These are phyloP conservation scores for Vireo griseus DNA, from an alignment of 2,797 vertebrate genomes.

Conservation along the genomic window DNA sequence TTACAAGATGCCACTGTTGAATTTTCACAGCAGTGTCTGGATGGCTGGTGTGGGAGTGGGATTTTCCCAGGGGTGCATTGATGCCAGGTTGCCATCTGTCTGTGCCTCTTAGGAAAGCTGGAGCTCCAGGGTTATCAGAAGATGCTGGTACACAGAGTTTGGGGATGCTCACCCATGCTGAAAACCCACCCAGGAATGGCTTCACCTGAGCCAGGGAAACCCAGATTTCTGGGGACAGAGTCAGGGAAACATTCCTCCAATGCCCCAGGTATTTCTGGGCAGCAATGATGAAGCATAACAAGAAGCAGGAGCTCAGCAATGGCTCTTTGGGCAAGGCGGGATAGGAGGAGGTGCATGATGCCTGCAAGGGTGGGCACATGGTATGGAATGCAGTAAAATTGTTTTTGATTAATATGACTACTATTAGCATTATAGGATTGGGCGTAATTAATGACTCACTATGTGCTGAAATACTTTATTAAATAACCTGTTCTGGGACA, in stretches of 20 bases:
- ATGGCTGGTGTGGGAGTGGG: neutral
- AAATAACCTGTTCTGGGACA: neutral
- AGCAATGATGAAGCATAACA: neutral
- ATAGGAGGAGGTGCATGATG: neutral
- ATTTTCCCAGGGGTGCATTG: neutral
- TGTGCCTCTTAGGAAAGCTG: neutral
- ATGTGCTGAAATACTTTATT: neutral
- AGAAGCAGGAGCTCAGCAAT: neutral
- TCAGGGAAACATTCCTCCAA: neutral
- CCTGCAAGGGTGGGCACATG: rapidly evolving
- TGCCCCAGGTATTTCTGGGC: neutral
- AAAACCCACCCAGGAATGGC: neutral
- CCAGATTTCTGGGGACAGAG: neutral
- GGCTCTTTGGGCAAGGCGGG: neutral
- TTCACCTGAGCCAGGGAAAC: neutral
- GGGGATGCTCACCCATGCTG: neutral
- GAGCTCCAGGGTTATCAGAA: neutral
- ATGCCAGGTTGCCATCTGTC: rapidly evolving
- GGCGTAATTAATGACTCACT: neutral
- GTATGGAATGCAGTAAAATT: neutral
- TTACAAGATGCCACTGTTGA: neutral
- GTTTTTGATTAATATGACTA: neutral
- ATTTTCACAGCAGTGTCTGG: neutral
- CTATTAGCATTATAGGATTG: neutral
- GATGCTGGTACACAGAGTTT: neutral